A percentile compares a stretch with the other conserved stretches of the same genome.
Evolutionary conservation across 2,113 vertebrate species (phyloP).

Genomic region (Hydrochoerus hydrochaeris): DNA sequence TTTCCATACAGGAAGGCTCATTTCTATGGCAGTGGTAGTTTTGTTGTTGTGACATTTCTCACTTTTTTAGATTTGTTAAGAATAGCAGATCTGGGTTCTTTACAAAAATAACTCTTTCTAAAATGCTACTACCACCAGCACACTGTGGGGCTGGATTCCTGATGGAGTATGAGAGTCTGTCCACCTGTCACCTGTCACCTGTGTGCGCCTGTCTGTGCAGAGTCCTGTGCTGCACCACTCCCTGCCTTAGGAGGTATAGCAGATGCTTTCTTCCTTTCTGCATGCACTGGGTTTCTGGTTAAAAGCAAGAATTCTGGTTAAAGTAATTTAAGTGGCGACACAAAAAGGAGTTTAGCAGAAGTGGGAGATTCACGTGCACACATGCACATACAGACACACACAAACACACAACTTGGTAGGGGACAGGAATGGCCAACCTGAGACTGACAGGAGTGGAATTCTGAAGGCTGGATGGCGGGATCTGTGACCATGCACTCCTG

Average conservation of each 20-base stretch:
- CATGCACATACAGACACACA: not conserved
- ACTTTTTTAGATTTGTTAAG: slow-evolving; percentile 1
- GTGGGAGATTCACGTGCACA: not conserved
- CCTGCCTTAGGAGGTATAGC: accelerated
- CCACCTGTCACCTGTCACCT: not conserved
- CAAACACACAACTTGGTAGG: not conserved
- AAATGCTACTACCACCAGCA: not conserved
- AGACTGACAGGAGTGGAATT: not conserved
- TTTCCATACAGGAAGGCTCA: slow-evolving; percentile 9
- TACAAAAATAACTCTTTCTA: slow-evolving; percentile 26
- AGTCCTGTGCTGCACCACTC: not conserved
- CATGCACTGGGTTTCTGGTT: not conserved
- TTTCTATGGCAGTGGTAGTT: not conserved
- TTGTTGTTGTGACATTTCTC: not conserved
- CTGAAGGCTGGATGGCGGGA: not conserved
- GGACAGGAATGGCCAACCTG: not conserved
- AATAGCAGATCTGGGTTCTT: slow-evolving; percentile 31
- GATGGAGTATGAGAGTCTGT: not conserved
- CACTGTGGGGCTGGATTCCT: not conserved
- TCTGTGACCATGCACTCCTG: not conserved
- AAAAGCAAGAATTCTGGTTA: slow-evolving; percentile 23
- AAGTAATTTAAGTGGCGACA: not conserved
- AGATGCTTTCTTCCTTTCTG: not conserved
- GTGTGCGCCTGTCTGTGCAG: not conserved
- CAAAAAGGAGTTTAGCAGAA: slow-evolving; percentile 24